phyloP scores from a whole-genome alignment of 2,888 invertebrate species.

The Protodeltote pygarga region DNA sequence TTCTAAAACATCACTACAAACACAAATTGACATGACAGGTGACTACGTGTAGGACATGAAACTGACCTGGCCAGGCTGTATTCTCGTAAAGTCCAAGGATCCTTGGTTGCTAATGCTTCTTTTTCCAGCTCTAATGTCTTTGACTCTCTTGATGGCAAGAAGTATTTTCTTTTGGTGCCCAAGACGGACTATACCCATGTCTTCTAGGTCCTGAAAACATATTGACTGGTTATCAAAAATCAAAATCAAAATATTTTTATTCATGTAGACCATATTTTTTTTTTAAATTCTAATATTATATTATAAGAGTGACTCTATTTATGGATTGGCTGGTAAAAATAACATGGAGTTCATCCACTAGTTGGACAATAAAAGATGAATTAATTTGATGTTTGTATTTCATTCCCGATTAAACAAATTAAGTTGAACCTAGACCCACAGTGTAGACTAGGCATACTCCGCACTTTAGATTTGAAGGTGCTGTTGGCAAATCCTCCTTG shows the following conservation, averaged over 20 bases:
- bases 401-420: too few relatives aligned
- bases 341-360: too few relatives aligned
- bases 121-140: constrained; percentile 96
- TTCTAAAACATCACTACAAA: constrained; percentile 83
- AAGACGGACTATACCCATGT: constrained; percentile 96
- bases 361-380: too few relatives aligned
- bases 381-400: too few relatives aligned
- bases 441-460: too few relatives aligned
- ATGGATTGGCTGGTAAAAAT: too few relatives aligned
- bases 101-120: constrained; percentile 87
- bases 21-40: constrained; percentile 53
- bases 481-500: too few relatives aligned
- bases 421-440: too few relatives aligned
- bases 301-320: not conserved
- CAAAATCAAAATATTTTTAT: not conserved
- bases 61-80: constrained; percentile 84
- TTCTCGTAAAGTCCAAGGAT: constrained; percentile 79
- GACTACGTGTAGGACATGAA: constrained; percentile 44
- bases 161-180: constrained; percentile 99
- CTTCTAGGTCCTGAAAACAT: constrained; percentile 93
- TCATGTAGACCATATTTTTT: too few relatives aligned
- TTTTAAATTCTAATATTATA: not conserved
- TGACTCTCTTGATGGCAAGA: constrained; percentile 98
- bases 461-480: too few relatives aligned
- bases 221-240: not conserved